Evolutionary conservation across 2,113 vertebrate species (phyloP).

Genomic region (Bothrops jararaca): DNA sequence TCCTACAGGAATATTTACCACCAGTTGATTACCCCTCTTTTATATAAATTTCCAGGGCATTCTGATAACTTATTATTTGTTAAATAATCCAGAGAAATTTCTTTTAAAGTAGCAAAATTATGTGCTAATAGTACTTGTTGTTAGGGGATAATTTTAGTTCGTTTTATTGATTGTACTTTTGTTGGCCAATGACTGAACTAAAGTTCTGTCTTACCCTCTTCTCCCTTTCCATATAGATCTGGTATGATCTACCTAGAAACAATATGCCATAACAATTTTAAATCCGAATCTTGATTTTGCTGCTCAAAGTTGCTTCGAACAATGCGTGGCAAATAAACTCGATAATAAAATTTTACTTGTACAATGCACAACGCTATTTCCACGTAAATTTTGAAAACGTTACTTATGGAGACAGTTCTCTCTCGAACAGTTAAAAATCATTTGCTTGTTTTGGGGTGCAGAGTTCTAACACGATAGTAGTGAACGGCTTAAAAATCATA

Average conservation of each 20-base stretch:
- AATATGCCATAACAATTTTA: background rate
- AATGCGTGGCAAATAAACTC: background rate
- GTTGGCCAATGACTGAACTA: background rate
- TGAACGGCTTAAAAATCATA: background rate
- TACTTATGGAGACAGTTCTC: background rate
- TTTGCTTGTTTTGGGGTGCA: background rate
- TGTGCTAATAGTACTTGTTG: background rate
- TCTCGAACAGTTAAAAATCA: background rate
- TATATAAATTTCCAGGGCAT: background rate
- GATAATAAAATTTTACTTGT: background rate
- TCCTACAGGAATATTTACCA: background rate
- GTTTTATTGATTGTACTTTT: background rate
- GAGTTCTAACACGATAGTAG: background rate
- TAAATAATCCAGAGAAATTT: background rate
- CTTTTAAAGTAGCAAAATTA: background rate
- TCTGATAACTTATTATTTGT: background rate
- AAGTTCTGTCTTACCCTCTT: background rate
- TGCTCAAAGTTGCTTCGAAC: no score
- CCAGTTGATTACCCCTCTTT: background rate
- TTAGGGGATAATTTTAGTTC: background rate
- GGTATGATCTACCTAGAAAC: background rate
- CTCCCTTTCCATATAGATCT: no score
- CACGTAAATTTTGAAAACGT: background rate
- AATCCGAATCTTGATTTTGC: background rate
- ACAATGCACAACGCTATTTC: background rate